phyloP scores from a whole-genome alignment of 2,113 vertebrate genomes.

The Toxotes jaculatrix region DNA sequence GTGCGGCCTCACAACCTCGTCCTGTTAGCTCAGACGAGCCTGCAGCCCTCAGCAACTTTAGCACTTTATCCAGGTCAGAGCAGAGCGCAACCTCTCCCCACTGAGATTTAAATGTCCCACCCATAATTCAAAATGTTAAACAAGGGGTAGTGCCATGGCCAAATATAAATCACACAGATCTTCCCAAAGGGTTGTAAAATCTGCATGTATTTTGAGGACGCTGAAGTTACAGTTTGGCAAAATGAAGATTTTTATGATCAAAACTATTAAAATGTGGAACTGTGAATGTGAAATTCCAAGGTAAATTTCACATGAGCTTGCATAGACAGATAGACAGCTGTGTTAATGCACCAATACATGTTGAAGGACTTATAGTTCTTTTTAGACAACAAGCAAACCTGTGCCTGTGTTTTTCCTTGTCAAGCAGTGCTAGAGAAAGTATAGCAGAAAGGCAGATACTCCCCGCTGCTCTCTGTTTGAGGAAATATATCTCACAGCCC shows the following conservation, averaged over 20 bases:
- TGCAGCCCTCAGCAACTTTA: slow-evolving; percentile 43
- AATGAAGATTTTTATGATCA: background rate
- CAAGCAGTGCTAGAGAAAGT: background rate
- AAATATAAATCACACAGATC: background rate
- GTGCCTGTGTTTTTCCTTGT: background rate
- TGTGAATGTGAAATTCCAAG: background rate
- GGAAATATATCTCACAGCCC: slow-evolving; percentile 24
- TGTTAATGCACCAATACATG: background rate
- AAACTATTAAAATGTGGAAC: background rate
- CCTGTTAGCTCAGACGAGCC: slow-evolving; percentile 43
- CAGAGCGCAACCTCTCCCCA: slow-evolving; percentile 20
- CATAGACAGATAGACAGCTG: background rate
- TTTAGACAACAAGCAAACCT: background rate
- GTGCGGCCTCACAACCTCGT: slow-evolving; percentile 45
- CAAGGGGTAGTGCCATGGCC: background rate
- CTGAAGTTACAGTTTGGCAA: background rate
- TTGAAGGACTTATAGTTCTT: background rate
- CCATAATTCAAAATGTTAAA: slow-evolving; percentile 32
- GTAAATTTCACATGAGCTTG: background rate
- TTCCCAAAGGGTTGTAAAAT: background rate
- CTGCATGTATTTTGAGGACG: background rate
- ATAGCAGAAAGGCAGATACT: slow-evolving; percentile 14
- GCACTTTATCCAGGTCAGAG: slow-evolving; percentile 35
- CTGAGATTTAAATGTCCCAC: slow-evolving; percentile 30
- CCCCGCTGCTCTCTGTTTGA: slow-evolving; percentile 22